Evolutionary conservation across 2,797 vertebrate species (phyloP).

Genomic region (Denticeps clupeoides): DNA sequence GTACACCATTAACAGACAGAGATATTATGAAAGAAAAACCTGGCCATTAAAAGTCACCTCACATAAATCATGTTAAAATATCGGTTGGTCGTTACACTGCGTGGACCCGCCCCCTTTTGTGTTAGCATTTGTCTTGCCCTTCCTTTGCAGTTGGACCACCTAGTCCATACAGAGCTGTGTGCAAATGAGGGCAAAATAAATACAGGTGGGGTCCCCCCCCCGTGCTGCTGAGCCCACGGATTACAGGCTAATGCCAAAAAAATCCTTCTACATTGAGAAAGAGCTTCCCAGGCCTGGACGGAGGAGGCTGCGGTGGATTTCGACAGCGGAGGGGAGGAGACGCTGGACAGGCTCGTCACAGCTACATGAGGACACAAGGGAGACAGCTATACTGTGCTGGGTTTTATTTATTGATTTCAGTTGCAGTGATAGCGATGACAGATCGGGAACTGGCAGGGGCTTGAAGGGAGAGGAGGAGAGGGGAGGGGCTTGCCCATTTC

Average conservation of each 20-base stretch:
- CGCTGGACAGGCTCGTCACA: no score
- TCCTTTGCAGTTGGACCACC: no score
- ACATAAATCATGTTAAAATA: no score
- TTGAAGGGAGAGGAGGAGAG: conserved; percentile 9
- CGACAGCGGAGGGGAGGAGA: conserved; percentile 14
- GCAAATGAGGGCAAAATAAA: conserved; percentile 31
- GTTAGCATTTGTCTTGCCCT: no score
- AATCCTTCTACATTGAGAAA: conserved; percentile 20
- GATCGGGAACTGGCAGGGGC: conserved; percentile 20
- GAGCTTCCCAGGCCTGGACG: conserved; percentile 3
- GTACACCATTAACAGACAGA: no score
- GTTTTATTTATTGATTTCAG: no score
- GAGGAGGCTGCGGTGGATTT: conserved; percentile 16
- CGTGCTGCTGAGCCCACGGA: conserved; percentile 14
- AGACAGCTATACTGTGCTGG: background rate
- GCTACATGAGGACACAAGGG: conserved; percentile 6
- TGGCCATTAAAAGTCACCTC: no score
- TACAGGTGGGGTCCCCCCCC: conserved; percentile 32
- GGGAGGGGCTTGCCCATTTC: conserved; percentile 6
- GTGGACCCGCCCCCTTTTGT: no score
- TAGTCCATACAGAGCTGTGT: conserved; percentile 26
- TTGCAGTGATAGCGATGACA: conserved; percentile 8
- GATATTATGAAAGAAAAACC: no score
- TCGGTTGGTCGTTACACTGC: no score
- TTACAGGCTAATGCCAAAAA: conserved; percentile 27